Evolutionary conservation across 2,113 vertebrate species (phyloP).

Genomic region (Peucedramus taeniatus): DNA sequence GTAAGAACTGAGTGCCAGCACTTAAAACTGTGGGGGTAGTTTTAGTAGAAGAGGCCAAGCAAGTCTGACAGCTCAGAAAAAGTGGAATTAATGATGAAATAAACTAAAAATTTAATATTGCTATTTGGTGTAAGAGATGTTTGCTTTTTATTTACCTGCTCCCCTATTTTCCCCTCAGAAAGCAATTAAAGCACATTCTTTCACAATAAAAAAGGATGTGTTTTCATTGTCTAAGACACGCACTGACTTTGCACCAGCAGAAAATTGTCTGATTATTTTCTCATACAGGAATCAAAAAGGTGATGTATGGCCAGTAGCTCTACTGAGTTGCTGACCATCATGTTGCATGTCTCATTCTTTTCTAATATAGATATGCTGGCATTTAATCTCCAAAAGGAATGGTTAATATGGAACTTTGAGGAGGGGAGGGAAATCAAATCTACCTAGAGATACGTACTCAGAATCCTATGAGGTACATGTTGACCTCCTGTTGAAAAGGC

Average conservation of each 20-base stretch:
- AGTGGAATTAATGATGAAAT: neutral
- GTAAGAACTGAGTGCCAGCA: neutral
- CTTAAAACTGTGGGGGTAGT: neutral
- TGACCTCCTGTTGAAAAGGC: neutral
- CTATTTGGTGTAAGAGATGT: neutral
- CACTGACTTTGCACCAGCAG: neutral
- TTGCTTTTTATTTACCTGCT: neutral
- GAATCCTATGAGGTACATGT: neutral
- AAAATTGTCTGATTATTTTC: neutral
- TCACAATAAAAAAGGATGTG: neutral
- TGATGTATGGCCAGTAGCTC: neutral
- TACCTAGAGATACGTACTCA: neutral
- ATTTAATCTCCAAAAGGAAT: neutral
- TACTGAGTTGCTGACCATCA: neutral
- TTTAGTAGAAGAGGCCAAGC: neutral
- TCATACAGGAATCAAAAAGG: neutral
- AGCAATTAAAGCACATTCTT: neutral
- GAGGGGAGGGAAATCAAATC: neutral
- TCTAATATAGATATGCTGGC: neutral
- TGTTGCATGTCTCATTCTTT: neutral
- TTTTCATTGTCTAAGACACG: neutral
- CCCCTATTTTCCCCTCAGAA: neutral
- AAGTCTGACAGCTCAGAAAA: neutral
- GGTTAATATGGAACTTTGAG: neutral
- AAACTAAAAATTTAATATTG: neutral